Conservation (phyloP, 2,113 vertebrate species). For the Syngnathoides biaculeatus region DNA sequence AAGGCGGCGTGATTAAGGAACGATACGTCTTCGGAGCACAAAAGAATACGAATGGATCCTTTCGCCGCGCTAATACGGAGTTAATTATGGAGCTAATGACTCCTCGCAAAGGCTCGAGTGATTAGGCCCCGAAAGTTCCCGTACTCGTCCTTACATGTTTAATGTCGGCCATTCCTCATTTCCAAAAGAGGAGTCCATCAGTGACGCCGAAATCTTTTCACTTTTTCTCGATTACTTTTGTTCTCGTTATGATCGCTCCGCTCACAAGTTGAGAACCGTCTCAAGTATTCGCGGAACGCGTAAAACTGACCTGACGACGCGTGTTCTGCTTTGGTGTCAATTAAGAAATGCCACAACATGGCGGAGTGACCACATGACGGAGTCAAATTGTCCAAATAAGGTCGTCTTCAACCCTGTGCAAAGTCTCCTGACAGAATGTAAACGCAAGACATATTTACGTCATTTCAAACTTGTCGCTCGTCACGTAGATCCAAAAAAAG, state of each 20-base stretch:
- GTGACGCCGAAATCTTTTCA: not conserved
- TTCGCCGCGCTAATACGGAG: conserved; percentile 67
- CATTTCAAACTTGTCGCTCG: too few relatives aligned
- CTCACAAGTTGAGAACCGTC: not conserved
- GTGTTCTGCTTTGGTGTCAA: conserved; percentile 32
- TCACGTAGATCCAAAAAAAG: too few relatives aligned
- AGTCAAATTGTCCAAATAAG: conserved; percentile 1
- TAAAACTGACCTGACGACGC: conserved; percentile 22
- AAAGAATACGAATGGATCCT: conserved; percentile 66
- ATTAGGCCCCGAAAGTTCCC: conserved; percentile 72
- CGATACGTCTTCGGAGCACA: conserved; percentile 52
- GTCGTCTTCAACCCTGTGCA: too few relatives aligned
- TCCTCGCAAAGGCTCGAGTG: conserved; percentile 70
- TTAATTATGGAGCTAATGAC: conserved; percentile 74
- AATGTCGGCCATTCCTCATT: conserved; percentile 69
- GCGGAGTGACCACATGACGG: conserved; percentile 13
- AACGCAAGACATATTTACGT: too few relatives aligned
- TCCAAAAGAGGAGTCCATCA: conserved; percentile 51
- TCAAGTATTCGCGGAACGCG: not conserved
- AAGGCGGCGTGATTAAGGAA: conserved; percentile 54
- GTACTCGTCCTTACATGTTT: conserved; percentile 72
- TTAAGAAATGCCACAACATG: not conserved
- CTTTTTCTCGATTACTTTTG: not conserved
- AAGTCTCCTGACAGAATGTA: too few relatives aligned
- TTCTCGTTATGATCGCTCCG: not conserved